Evolutionary conservation across 92 coral and sea anemone genomes (phyloP).

Genomic region (Porites rus): DNA sequence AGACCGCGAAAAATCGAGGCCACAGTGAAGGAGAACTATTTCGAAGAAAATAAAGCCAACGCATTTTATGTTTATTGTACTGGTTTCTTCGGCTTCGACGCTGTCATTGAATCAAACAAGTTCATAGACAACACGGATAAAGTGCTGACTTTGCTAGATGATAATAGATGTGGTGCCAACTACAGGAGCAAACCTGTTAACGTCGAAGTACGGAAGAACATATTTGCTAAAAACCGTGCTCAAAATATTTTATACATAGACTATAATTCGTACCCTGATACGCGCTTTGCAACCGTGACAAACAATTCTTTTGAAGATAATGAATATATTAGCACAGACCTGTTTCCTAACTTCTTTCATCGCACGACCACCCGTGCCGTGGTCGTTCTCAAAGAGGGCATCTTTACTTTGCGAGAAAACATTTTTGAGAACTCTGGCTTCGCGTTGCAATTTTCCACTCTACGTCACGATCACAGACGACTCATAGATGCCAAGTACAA

Average conservation of each 20-base stretch:
- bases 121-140: constrained; percentile 58
- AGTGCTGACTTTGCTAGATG: constrained; percentile 38
- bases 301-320: constrained; percentile 60
- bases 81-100: constrained; percentile 29
- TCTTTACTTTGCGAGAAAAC: constrained; percentile 56
- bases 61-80: constrained; percentile 45
- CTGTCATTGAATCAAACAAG: constrained; percentile 48
- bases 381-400: constrained; percentile 64
- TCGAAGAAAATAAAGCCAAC: constrained; percentile 38
- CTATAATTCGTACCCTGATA: constrained; percentile 31
- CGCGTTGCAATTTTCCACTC: constrained; percentile 44
- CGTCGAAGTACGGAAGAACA: constrained; percentile 39
- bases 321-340: constrained; percentile 4
- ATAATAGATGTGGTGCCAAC: neutral
- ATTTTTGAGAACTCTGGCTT: constrained; percentile 38
- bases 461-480: constrained; percentile 14
- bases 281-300: constrained; percentile 30
- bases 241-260: constrained; percentile 58
- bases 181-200: constrained; percentile 29
- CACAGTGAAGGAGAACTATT: constrained; percentile 25
- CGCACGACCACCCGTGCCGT: constrained; percentile 53
- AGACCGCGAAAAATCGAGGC: constrained; percentile 33
- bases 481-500: constrained; percentile 60
- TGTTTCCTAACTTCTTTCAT: constrained; percentile 50
- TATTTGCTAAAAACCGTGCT: constrained; percentile 56